These are phyloP conservation scores for Aix galericulata DNA, from an alignment of 2,113 vertebrate genomes.

Conservation along the genomic window DNA sequence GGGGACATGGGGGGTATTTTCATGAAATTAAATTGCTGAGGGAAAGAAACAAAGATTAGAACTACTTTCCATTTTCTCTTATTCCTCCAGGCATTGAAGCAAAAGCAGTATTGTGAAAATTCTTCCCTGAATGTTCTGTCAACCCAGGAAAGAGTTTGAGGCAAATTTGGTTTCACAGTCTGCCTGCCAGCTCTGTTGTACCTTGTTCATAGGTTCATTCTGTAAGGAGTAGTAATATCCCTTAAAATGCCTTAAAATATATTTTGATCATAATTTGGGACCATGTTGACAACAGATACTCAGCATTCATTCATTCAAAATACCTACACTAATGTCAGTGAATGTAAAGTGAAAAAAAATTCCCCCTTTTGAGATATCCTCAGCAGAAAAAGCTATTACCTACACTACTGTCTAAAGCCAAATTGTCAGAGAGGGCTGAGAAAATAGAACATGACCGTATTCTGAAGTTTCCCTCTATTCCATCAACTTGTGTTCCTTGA, in stretches of 20 bases:
- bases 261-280: not conserved
- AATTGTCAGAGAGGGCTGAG: not conserved
- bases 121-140: not conserved
- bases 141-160: not conserved
- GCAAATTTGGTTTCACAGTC: not conserved
- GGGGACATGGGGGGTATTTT: not conserved
- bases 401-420: not conserved
- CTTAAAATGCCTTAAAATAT: not conserved
- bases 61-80: not conserved
- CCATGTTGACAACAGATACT: not conserved
- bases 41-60: slow-evolving; percentile 19
- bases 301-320: not conserved
- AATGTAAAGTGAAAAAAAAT: not conserved
- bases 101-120: not conserved
- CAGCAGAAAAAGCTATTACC: not conserved
- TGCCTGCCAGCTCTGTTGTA: not conserved
- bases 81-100: not conserved
- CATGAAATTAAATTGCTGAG: not conserved
- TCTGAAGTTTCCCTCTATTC: not conserved
- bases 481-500: not conserved
- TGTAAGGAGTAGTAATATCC: not conserved
- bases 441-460: not conserved
- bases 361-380: not conserved
- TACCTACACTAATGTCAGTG: not conserved
- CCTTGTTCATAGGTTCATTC: accelerated